Base-by-base conservation (phyloP, 2,888 invertebrate genomes). In the Pristionchus entomophagus region DNA sequence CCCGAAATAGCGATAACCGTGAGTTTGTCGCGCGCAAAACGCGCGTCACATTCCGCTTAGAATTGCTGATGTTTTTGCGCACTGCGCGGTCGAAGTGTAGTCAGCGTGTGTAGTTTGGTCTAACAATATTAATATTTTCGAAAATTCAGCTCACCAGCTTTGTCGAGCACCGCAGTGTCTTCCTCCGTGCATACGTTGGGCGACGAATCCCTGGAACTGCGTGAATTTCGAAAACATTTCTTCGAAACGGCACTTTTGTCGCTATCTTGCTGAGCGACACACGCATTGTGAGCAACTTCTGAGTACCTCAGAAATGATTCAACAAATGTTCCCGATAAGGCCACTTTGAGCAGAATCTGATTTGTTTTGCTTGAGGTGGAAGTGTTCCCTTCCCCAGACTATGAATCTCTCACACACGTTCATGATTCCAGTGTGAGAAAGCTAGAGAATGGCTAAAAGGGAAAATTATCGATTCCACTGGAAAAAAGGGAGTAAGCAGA, bases 101-200 rank as follows among this genome's bases (percentile, higher is more conserved):
- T 38, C 35, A 32, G 38, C 35, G 35, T 69, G 69, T 35, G 69
- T 65, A 19, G 32, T 32, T 38, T 17, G 19, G 69, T 35, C 26
- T 17, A 22, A 51, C 51, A 51, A 19, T 22, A 10, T 51, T 51
- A 19, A 51, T 51, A 51, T 51, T 51, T 51, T 22, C 19, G 35
- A 35, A 65, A 35, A 80, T 51, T 26, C 82, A n/a, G n/a, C n/a
- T 0, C 6, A 59, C 82, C 82, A 14, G 82, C 26, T 17, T 59
- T 59, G 26, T 82, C 59, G 5, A 59, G 38, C 26, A 59, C 49
- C 0, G 49, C 41, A 8, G 10, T 10, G 22, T 56, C 83, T n/a
- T 84, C 83, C n/a, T 84, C 65, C 1, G 83, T 26, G 29, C 53
- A 45, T 0, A 84, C 83, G 83, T 84, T 84, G 3, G 83, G 83